Conservation (phyloP, 1,140 invertebrate species). For the Oppia nitens region DNA sequence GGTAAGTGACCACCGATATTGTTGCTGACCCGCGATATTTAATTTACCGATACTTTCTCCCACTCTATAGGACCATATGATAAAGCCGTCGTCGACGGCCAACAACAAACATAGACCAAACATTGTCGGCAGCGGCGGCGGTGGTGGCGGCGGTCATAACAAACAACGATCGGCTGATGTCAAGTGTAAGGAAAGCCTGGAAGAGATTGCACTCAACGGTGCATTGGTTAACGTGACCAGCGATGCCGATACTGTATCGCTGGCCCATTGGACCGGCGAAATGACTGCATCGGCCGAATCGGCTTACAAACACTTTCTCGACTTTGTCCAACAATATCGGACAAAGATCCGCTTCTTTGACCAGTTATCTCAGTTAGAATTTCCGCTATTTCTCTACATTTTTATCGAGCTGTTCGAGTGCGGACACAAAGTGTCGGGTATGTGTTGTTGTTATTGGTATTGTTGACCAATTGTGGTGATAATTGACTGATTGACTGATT, state of each 20-base stretch:
- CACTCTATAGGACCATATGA: too few relatives aligned
- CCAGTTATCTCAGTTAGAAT: background rate
- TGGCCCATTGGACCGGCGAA: background rate
- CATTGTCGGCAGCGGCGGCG: too few relatives aligned
- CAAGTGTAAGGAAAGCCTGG: background rate
- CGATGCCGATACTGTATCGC: background rate
- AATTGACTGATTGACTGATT: background rate
- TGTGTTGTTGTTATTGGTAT: background rate
- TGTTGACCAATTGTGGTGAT: background rate
- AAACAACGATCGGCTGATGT: background rate
- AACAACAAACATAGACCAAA: too few relatives aligned
- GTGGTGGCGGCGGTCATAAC: too few relatives aligned
- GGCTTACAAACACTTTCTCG: background rate
- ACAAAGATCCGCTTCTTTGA: background rate
- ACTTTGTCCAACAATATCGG: background rate
- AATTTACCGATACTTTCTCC: background rate
- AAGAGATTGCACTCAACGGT: background rate
- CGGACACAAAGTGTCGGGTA: background rate
- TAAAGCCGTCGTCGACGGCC: too few relatives aligned
- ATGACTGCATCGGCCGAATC: background rate
- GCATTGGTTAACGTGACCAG: background rate
- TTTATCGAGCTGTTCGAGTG: constrained; percentile 7
- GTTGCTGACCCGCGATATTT: background rate
- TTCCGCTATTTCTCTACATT: constrained; percentile 1
- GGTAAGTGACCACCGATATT: background rate